Conservation (phyloP, 2,888 invertebrate genomes). For the Azorinus chamasolen region DNA sequence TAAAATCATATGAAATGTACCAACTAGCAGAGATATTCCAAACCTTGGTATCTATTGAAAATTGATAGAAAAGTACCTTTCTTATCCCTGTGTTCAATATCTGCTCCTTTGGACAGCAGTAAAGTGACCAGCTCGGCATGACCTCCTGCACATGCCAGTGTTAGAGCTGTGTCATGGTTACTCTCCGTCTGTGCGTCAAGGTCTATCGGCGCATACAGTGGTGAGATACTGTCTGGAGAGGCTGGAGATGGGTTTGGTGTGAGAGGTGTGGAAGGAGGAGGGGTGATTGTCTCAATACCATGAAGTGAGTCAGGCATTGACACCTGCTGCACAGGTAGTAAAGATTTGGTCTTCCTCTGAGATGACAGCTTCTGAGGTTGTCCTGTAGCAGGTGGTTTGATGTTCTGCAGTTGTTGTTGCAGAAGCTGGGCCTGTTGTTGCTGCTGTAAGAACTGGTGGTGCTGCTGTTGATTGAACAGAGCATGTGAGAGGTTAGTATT, state of each 20-base stretch:
- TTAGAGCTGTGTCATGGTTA: slow-evolving; percentile 99
- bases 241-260: slow-evolving; percentile 82
- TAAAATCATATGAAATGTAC: too few species aligned
- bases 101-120: slow-evolving; percentile 95
- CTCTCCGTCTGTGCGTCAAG: slow-evolving; percentile 99
- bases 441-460: slow-evolving; percentile 71
- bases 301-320: slow-evolving; percentile 58
- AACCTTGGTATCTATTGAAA: too few species aligned
- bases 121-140: slow-evolving; percentile 98
- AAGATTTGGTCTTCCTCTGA: slow-evolving; percentile 64
- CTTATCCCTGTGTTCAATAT: slow-evolving; percentile 99
- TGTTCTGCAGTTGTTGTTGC: slow-evolving; percentile 85
- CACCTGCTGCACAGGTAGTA: slow-evolving; percentile 59
- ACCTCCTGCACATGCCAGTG: slow-evolving; percentile 96
- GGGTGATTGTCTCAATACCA: slow-evolving; percentile 75
- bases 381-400: slow-evolving; percentile 69
- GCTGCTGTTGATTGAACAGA: slow-evolving; percentile 68
- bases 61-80: slow-evolving; percentile 88
- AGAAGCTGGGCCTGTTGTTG: slow-evolving; percentile 78
- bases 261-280: slow-evolving; percentile 79
- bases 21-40: too few species aligned
- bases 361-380: slow-evolving; percentile 54
- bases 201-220: slow-evolving; percentile 89
- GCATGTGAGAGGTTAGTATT: slow-evolving; percentile 69
- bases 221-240: slow-evolving; percentile 78